Percentiles rank a stretch among this genome's conserved stretches.
Conservation (phyloP, 2,797 vertebrate genomes). For the Gobio occitaniae region DNA sequence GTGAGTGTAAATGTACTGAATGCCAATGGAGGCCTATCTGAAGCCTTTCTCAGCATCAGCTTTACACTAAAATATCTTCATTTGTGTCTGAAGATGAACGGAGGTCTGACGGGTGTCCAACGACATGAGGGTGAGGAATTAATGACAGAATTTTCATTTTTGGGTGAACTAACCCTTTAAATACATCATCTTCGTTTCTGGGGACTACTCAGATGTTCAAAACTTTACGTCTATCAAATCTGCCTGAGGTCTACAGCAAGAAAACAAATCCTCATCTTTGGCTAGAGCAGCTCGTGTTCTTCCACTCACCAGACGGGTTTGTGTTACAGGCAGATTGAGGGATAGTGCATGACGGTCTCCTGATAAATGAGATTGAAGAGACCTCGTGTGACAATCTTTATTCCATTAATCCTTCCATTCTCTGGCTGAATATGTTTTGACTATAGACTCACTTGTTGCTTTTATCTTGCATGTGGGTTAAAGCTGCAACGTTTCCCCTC, state of each 20-base stretch:
- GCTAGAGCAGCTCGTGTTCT: conserved; percentile 4
- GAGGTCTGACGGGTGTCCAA: too few species aligned
- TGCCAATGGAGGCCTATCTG: too few species aligned
- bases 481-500: conserved; percentile 84
- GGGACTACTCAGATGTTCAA: not conserved
- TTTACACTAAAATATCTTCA: too few species aligned
- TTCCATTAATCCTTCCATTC: conserved; percentile 28
- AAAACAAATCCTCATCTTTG: not conserved
- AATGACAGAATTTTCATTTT: too few species aligned
- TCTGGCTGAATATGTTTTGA: not conserved
- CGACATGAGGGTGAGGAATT: too few species aligned
- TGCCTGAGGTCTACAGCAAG: not conserved
- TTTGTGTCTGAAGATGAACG: too few species aligned
- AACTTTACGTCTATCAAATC: not conserved
- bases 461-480: conserved; percentile 85
- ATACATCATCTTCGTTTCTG: not conserved
- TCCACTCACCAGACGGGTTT: conserved; percentile 80
- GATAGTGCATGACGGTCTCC: conserved; percentile 76
- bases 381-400: not conserved
- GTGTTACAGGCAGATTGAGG: conserved; percentile 78
- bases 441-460: conserved; percentile 46
- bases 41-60: too few species aligned
- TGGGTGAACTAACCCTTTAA: not conserved
- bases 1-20: too few species aligned
- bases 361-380: conserved; percentile 59